Evolutionary conservation across 35 echinoderm and acorn worm species (phyloP), one percentile per base, ranked within the genome.

Genomic region (Ophioderma brevispina): DNA sequence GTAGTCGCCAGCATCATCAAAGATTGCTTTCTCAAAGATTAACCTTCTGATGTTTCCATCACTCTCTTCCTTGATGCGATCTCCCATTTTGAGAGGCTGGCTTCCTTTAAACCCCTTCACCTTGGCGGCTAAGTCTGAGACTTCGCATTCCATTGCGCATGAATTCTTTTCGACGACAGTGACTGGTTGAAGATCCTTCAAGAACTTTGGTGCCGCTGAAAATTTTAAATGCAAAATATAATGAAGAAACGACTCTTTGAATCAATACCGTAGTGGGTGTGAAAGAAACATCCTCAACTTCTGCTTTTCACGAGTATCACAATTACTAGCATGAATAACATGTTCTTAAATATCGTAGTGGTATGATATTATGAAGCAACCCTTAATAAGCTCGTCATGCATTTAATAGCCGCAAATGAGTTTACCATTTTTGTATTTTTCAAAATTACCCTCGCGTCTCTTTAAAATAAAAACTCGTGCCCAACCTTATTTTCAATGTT

Each of bases 131-230:
- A 81, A 37, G 64, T 94, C 92, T 15, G 92, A 91, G 30, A 98
- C 88, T 50, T 98, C 96, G 55, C 96, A 98, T 77, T 89, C 86
- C 52, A 98, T 31, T 10, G 80, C 87, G 18, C 82, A 84, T 5
- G 87, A 36, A 23, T 59, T 28, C 35, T 90, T 87, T 78, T 94
- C 88, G 31, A 94, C 90, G 0, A 91, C 93, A 18, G 85, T 82
- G 64, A 85, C 76, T 13, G 87, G 86, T 59, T 90, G 55, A 25
- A 98, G 79, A 23, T 92, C 88, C 50, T 92, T 90, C 5, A 94
- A 32, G 52, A 98, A 94, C 76, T 98, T 94, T 32, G 96, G 96
- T 79, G 92, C 92, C 15, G 96, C 92, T 98, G 41, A 10, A 82
- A 77, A 40, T 39, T 33, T 13, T 37, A 81, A 84, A 31, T 39